Evolutionary conservation across 37 sponge, comb jelly and placozoan genomes (phyloP).

Genomic region (Halisarca cf. caerulea): DNA sequence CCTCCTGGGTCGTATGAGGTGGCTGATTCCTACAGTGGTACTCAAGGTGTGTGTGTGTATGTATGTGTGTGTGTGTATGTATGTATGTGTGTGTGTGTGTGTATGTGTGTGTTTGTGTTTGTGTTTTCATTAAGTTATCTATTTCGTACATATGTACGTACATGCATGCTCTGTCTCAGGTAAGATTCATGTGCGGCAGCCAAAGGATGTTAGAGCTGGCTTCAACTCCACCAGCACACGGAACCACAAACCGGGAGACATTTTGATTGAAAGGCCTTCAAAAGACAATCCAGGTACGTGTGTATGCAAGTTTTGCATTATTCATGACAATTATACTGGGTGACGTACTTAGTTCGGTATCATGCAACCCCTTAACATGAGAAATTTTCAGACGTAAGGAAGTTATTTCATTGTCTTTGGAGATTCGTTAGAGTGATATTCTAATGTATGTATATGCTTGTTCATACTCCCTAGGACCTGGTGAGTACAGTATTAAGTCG

Average conservation of each 20-base stretch:
- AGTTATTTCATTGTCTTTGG: too few relatives aligned
- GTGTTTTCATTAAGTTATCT: not conserved
- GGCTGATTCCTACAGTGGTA: constrained; percentile 45
- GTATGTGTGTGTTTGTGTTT: not conserved
- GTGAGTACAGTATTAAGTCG: constrained; percentile 55
- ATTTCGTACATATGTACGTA: not conserved
- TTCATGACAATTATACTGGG: too few relatives aligned
- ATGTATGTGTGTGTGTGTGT: constrained; percentile 10
- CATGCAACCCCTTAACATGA: too few relatives aligned
- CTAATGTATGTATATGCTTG: not conserved
- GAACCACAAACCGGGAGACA: constrained; percentile 74
- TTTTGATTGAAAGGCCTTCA: constrained; percentile 72
- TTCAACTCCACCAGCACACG: constrained; percentile 77
- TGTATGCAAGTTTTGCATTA: not conserved
- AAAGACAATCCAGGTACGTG: constrained; percentile 70
- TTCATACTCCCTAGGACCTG: constrained; percentile 67
- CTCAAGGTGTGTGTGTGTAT: constrained; percentile 59
- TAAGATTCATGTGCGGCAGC: not conserved
- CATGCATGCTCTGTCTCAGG: constrained; percentile 11
- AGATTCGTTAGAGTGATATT: not conserved
- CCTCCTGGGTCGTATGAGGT: constrained; percentile 90
- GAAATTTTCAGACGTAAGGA: too few relatives aligned
- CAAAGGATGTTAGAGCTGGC: not conserved
- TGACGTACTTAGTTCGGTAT: too few relatives aligned
- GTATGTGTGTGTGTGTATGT: constrained; percentile 1